Conservation (phyloP, 2,888 invertebrate genomes). For the Plusia festucae region DNA sequence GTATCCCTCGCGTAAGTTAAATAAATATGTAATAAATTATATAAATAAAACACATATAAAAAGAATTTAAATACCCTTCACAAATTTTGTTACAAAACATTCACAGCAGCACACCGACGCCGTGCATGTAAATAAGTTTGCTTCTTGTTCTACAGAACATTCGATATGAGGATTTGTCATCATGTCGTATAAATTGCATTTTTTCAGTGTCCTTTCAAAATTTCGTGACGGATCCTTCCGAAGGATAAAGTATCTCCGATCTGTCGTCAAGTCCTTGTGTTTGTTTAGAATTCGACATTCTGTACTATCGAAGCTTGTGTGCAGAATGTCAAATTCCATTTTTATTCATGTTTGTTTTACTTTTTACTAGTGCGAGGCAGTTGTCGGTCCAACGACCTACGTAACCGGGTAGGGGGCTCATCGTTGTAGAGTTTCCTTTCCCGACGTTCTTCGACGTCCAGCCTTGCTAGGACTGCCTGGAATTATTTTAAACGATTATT, state of each 20-base stretch:
- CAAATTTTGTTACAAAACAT: slow-evolving; percentile 59
- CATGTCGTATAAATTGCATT: slow-evolving; percentile 10
- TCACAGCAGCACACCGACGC: slow-evolving; percentile 59
- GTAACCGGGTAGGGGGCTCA: slow-evolving; percentile 80
- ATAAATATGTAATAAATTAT: slow-evolving; percentile 68
- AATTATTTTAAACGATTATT: slow-evolving; percentile 3
- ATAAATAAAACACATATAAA: slow-evolving; percentile 64
- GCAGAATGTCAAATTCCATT: slow-evolving; percentile 46
- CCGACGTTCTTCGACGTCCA: slow-evolving; percentile 70
- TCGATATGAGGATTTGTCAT: slow-evolving; percentile 17
- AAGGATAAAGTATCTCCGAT: slow-evolving; percentile 27
- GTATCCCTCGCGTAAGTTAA: slow-evolving; percentile 33
- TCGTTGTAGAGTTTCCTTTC: slow-evolving; percentile 73
- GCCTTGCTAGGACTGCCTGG: slow-evolving; percentile 72
- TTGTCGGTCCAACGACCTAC: slow-evolving; percentile 71
- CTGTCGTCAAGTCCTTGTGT: slow-evolving; percentile 33
- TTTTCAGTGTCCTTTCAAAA: slow-evolving; percentile 29
- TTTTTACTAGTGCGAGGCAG: slow-evolving; percentile 64
- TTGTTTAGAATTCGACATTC: slow-evolving; percentile 49
- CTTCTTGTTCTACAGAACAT: slow-evolving; percentile 31
- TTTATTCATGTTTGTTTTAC: slow-evolving; percentile 51
- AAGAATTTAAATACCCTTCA: slow-evolving; percentile 61
- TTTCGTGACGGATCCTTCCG: slow-evolving; percentile 35
- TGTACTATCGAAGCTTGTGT: slow-evolving; percentile 20
- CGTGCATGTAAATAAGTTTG: slow-evolving; percentile 49